Base-by-base conservation (phyloP, 2,888 invertebrate genomes). In the Cerceris rybyensis region DNA sequence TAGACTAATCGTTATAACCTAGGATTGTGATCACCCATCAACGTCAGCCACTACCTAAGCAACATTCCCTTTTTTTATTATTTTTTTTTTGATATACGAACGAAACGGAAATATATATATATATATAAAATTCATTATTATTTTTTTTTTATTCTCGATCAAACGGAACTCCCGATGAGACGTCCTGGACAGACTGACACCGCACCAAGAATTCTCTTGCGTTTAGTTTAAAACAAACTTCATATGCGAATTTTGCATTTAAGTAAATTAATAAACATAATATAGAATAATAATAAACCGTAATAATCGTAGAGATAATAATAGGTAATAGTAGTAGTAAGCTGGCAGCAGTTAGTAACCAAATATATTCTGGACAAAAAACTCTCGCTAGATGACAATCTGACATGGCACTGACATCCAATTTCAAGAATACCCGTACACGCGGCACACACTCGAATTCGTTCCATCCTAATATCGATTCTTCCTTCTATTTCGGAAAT, bases 11-110 rank as follows among this genome's bases (percentile, higher is more conserved):
- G 89, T 91, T 90, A 28, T 28, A 92, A 92, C 91, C 91, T 92
- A 92, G 88, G 90, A 91, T 92, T 91, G 91, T 92, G 90, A 92
- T 92, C 92, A 92, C 91, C 91, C 91, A 92, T 90, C 90, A 91
- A 90, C 88, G 90, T 92, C 92, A 91, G 91, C 92, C 91, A 89
- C 90, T 87, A 88, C 87, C 88, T 88, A 89, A 89, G 87, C 85
- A 90, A 89, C 88, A 86, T 83, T 87, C 88, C 87, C 77, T 81
- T 83, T 85, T 78, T 28, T 28, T 28, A 28, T 28, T 28, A 28
- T 28, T 28, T 28, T 28, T 28, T 28, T 28, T 81, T 80, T 74
- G 70, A 88, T 80, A 82, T 80, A 83, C 77, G 84, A 87, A 87
- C 80, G 78, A 88, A 87, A 88, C 83, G 80, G 85, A 78, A 83